Base-by-base conservation (phyloP, 2,797 vertebrate species). In the Enteromius afrohamiltoni region DNA sequence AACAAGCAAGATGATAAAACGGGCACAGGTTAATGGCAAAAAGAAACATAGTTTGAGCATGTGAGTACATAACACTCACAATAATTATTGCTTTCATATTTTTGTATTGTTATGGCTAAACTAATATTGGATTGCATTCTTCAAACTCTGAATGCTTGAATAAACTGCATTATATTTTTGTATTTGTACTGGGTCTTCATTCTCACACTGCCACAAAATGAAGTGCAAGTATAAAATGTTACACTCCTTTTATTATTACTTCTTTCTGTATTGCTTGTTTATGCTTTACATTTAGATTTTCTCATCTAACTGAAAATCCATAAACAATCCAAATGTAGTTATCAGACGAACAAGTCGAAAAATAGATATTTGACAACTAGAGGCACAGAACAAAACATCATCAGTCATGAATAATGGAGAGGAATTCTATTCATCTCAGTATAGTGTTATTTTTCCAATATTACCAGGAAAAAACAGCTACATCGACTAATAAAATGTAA, bases 351-450 rank as follows among this genome's bases (percentile, higher is more conserved):
- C 8, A 67, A 69, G 26, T 45, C 1, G 8, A 23, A 14, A 14
- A 64, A 64, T 51, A 71, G 69, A 64, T 17, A 16, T 74, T 21
- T 51, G 16, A 49, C 42, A 45, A 49, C 9, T 51, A 75, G 21
- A 74, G 53, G n/a, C n/a, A 53, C 31, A 67, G 17, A 62, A 71
- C 21, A 55, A 79, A 69, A 82, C 29, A 40, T 13, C 19, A 16
- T 53, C 69, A 62, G 55, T 37, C 42, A 64, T 49, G 26, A 81
- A 73, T 62, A 69, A 80, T 37, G 55, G 53, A 37, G 49, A 80
- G 10, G 14, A 81, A 37, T 62, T 73, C 21, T 73, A 29, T 19
- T 80, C 1, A 37, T 47, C 17, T 23, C n/a, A 11, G 14, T 17
- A 65, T 51, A 17, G 23, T 17, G 42, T 26, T 65, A 65, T 47